Base-by-base conservation (phyloP, 1,140 invertebrate species). In the Eriosoma lanigerum region DNA sequence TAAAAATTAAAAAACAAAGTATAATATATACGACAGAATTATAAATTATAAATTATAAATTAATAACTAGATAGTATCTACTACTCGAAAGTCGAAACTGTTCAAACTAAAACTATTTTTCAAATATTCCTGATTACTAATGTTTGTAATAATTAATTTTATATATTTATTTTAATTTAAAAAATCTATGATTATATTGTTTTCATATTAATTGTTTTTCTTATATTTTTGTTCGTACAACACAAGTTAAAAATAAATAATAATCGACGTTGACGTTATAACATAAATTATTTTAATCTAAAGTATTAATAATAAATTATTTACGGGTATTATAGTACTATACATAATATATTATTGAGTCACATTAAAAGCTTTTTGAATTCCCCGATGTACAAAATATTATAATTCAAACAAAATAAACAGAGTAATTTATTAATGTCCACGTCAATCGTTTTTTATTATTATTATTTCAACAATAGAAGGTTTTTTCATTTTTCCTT, bases 361-460 rank as follows among this genome's bases (percentile, higher is more conserved):
- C 17, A 32, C 26, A 32, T 62, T 62, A 62, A 62, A 62, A 62
- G 60, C 60, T 62, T 62, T 62, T 62, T 6, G 29, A 29, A 19
- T 62, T 32, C 29, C 26, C 15, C 15, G 17, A 32, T 4, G n/a
- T 32, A 62, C 58, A 62, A 15, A 62, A 17, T 19, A 29, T 62
- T 17, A 62, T 62, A 32, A 1, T 62, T 17, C 29, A 62, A 29
- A 32, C 60, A 62, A 62, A 62, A 62, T 19, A 10, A 32, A 62
- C 26, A 9, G 32, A 3, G 60, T 62, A 19, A 62, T 62, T 60
- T 60, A 60, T 60, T 32, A 19, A 29, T 24, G 17, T 62, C 17
- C 29, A 10, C 17, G 17, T 32, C 26, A 15, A 62, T 62, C 19
- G 60, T 62, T 62, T 62, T 19, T 38, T 38, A 38, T 38, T 38